Evolutionary conservation across 2,797 vertebrate species (phyloP).

Genomic region (Nothura maculosa): DNA sequence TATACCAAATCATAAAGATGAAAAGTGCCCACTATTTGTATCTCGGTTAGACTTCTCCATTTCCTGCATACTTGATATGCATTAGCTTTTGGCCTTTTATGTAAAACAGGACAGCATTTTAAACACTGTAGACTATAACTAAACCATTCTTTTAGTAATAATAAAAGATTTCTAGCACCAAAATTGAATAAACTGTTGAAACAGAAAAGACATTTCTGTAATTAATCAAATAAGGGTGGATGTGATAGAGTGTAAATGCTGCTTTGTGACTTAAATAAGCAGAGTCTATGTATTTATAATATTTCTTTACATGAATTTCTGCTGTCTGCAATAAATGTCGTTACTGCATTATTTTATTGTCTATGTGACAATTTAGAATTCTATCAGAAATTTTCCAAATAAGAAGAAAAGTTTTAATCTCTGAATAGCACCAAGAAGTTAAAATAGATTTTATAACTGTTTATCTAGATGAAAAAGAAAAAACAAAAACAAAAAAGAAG

Average conservation of each 20-base stretch:
- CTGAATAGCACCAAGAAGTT: not conserved
- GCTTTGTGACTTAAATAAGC: not conserved
- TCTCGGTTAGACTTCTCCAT: slow-evolving; percentile 14
- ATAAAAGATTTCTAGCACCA: not conserved
- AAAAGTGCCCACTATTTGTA: not conserved
- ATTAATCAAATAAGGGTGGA: not conserved
- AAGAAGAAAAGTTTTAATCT: not conserved
- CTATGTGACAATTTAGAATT: not conserved
- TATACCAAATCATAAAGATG: not conserved
- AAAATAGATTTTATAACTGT: not conserved
- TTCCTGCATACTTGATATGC: slow-evolving; percentile 14
- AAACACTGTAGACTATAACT: not conserved
- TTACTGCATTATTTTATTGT: not conserved
- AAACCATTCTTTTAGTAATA: not conserved
- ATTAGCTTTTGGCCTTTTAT: slow-evolving; percentile 26
- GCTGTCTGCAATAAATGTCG: not conserved
- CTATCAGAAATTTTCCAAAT: not conserved
- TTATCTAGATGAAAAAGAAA: not conserved
- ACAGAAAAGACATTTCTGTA: not conserved
- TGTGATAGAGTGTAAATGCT: not conserved
- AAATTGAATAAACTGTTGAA: not conserved
- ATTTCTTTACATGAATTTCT: not conserved
- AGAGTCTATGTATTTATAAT: not conserved
- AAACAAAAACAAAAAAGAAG: not conserved
- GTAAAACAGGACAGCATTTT: slow-evolving; percentile 23